phyloP scores from a whole-genome alignment of 2,888 invertebrate species.

The Teinopalpus imperialis region DNA sequence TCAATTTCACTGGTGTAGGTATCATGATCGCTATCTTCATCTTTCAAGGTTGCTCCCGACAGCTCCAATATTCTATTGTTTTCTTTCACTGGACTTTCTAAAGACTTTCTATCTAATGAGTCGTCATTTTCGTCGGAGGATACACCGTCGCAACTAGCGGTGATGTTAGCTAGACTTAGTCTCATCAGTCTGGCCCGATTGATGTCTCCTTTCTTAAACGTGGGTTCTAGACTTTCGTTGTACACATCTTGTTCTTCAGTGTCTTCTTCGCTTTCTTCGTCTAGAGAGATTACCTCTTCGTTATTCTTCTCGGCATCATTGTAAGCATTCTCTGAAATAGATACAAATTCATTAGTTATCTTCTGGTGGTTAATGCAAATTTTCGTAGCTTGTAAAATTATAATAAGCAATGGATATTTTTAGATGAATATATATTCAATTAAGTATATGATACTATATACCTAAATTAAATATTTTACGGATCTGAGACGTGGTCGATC shows the following conservation, averaged over 20 bases:
- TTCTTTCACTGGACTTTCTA: too few relatives aligned
- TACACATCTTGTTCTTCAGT: slow-evolving; percentile 44
- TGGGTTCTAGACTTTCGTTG: slow-evolving; percentile 64
- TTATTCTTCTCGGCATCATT: slow-evolving; percentile 34
- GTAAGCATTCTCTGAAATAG: too few relatives aligned
- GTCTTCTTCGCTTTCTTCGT: slow-evolving; percentile 51
- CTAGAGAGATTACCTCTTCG: slow-evolving; percentile 42
- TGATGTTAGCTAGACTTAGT: slow-evolving; percentile 31
- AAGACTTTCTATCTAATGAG: too few relatives aligned
- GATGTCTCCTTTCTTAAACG: slow-evolving; percentile 53
- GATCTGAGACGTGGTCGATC: too few relatives aligned
- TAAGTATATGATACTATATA: too few relatives aligned
- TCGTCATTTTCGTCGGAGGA: slow-evolving; percentile 1
- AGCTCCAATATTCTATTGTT: too few relatives aligned
- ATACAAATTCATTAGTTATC: too few relatives aligned
- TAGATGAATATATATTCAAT: too few relatives aligned
- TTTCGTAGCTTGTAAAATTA: too few relatives aligned
- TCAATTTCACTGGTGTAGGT: slow-evolving; percentile 34
- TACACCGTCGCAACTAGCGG: slow-evolving; percentile 26
- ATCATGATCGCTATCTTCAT: slow-evolving; percentile 30
- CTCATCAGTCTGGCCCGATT: slow-evolving; percentile 44
- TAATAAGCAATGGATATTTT: too few relatives aligned
- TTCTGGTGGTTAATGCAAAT: too few relatives aligned
- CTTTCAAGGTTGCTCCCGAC: slow-evolving; percentile 39
- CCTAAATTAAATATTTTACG: too few relatives aligned